Percentiles rank a stretch among this genome's conserved stretches.
Conservation (phyloP, 2,113 vertebrate species). For the Pituophis catenifer region DNA sequence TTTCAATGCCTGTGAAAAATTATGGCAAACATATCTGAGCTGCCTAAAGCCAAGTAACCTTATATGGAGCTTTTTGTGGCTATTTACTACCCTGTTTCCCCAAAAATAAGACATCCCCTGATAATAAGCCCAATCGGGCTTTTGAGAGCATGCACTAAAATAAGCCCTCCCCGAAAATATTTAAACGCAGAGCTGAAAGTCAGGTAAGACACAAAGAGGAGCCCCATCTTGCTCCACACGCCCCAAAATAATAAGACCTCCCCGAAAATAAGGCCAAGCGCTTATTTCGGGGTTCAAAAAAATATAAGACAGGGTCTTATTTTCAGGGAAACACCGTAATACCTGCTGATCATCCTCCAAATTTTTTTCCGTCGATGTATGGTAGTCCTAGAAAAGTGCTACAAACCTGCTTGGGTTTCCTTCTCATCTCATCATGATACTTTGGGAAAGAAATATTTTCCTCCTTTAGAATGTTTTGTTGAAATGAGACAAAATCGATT, state of each 20-base stretch:
- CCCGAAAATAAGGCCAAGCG: too few species aligned
- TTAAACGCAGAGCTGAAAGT: too few species aligned
- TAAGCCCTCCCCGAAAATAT: too few species aligned
- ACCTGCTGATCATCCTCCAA: neutral
- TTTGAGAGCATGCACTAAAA: too few species aligned
- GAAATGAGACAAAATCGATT: neutral
- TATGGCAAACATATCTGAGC: neutral
- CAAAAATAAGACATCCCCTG: too few species aligned
- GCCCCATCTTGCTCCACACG: too few species aligned
- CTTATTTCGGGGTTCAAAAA: too few species aligned
- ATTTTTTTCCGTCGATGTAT: neutral
- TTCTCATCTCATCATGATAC: neutral
- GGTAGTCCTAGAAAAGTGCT: neutral
- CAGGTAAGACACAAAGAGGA: too few species aligned
- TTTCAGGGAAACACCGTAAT: too few species aligned
- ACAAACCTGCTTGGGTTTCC: neutral
- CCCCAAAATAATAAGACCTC: too few species aligned
- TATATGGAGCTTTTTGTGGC: neutral
- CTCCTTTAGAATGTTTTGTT: neutral
- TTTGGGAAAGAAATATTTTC: neutral
- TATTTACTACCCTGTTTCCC: neutral
- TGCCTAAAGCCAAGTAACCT: neutral
- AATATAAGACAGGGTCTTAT: too few species aligned
- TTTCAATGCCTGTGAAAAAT: neutral
- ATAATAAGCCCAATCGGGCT: too few species aligned